phyloP scores from a whole-genome alignment of 2,113 vertebrate genomes.

The Beaufortia kweichowensis region DNA sequence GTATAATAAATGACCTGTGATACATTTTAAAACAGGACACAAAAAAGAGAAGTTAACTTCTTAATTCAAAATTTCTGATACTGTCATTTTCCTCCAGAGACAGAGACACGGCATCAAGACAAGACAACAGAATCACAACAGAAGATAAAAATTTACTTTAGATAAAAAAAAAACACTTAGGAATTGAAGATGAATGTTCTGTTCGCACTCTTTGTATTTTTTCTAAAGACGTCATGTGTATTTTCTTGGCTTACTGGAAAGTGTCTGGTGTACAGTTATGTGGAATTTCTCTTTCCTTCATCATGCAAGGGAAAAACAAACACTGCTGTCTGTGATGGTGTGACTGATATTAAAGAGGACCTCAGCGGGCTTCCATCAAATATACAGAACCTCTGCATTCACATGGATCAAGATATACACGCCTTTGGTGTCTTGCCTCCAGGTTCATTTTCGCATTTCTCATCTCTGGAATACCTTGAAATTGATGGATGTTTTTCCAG shows the following conservation, averaged over 20 bases:
- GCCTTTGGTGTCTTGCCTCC: neutral
- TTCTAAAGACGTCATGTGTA: neutral
- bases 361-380: conserved; percentile 1
- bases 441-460: conserved; percentile 13
- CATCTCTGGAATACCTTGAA: conserved; percentile 4
- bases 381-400: conserved; percentile 1
- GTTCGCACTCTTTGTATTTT: neutral
- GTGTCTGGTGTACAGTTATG: conserved; percentile 7
- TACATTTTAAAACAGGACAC: too few relatives aligned
- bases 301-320: neutral
- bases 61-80: neutral
- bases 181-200: neutral
- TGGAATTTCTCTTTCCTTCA: neutral
- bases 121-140: neutral
- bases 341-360: conserved; percentile 27
- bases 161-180: neutral
- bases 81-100: neutral
- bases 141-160: too few relatives aligned
- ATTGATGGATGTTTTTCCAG: conserved; percentile 6
- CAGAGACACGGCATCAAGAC: neutral
- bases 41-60: too few relatives aligned
- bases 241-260: conserved; percentile 3
- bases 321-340: neutral
- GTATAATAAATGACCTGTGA: too few relatives aligned
- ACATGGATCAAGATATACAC: neutral